Base-by-base conservation (phyloP, 2,888 invertebrate genomes). In the Bellardia bayeri region DNA sequence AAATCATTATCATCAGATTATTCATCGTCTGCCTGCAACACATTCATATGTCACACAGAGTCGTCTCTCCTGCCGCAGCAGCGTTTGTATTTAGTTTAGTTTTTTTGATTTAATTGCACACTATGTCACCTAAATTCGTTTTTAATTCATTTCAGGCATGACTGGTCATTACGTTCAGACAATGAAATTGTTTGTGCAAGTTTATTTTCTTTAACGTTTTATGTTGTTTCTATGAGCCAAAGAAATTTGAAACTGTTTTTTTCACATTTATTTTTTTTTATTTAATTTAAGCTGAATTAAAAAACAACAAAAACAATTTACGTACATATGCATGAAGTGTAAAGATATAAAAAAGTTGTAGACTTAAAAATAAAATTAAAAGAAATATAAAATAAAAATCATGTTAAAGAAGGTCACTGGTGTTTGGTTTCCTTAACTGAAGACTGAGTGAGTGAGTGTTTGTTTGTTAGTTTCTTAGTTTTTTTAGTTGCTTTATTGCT, bases 131-230 rank as follows among this genome's bases (percentile, higher is more conserved):
- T 45, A 42, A 81, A 81, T 64, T 64, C 56, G 37, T 51, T 75
- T 49, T 82, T 68, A 68, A 82, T 82, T 75, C 66, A 68, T 66
- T 82, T 75, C 49, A 82, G 49, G 68, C 75, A 75, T 75, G 82
- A 82, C 75, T 82, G 82, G 49, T 61, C 51, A 66, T 74, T 58
- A 51, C 37, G 30, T 82, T 37, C 30, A 68, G n/a, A 49, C 49
- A 75, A 40, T 23, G 37, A 68, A 66, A 42, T 14, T 14, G 58
- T 49, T 79, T 79, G 56, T 3, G 5, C 30, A 45, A 68, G 51
- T 54, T 54, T 49, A 30, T 69, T 51, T 66, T 54, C 56, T 61
- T 40, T 63, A 37, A 37, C 37, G 37, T 37, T 37, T 37, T 37
- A 6, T 37, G 37, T 5, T 37, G 37, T 40, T 33, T 81, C 54